Percentiles rank a stretch among this genome's conserved stretches.
phyloP scores from a whole-genome alignment of 2,797 vertebrate genomes.

The Dipus sagitta region DNA sequence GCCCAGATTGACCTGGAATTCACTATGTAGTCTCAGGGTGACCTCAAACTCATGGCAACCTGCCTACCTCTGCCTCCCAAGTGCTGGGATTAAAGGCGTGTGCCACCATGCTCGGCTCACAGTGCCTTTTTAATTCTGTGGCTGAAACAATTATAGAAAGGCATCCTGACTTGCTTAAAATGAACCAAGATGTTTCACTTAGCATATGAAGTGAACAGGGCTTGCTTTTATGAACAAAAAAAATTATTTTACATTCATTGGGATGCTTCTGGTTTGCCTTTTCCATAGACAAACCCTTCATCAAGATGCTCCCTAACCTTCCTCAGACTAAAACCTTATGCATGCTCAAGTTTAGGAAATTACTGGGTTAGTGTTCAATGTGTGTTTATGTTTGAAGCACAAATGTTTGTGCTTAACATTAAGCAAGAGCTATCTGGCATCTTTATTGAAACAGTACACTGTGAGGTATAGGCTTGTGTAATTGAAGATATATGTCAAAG shows the following conservation, averaged over 20 bases:
- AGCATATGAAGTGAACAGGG: conserved; percentile 16
- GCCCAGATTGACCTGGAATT: too few relatives aligned
- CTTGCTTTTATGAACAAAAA: conserved; percentile 44
- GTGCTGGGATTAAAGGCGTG: too few relatives aligned
- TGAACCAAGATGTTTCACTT: conserved; percentile 22
- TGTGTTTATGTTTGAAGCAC: conserved; percentile 22
- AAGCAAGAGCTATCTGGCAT: conserved; percentile 7
- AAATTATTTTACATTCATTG: background rate
- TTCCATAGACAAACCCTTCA: background rate
- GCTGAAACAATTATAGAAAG: background rate
- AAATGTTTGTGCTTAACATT: conserved; percentile 18
- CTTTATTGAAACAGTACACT: conserved; percentile 36
- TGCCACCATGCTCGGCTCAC: too few relatives aligned
- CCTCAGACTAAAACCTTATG: background rate
- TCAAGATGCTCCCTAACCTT: background rate
- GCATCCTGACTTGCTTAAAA: conserved; percentile 3
- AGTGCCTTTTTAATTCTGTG: conserved; percentile 1
- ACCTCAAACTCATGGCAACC: too few relatives aligned
- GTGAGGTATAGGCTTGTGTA: background rate
- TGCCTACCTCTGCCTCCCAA: too few relatives aligned
- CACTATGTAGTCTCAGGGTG: too few relatives aligned
- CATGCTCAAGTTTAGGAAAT: background rate
- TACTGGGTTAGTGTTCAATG: background rate
- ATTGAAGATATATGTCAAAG: conserved; percentile 15
- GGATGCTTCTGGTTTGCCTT: background rate